These are phyloP conservation scores for Hirundo rustica DNA, from an alignment of 2,797 vertebrate species.

Conservation along the genomic window DNA sequence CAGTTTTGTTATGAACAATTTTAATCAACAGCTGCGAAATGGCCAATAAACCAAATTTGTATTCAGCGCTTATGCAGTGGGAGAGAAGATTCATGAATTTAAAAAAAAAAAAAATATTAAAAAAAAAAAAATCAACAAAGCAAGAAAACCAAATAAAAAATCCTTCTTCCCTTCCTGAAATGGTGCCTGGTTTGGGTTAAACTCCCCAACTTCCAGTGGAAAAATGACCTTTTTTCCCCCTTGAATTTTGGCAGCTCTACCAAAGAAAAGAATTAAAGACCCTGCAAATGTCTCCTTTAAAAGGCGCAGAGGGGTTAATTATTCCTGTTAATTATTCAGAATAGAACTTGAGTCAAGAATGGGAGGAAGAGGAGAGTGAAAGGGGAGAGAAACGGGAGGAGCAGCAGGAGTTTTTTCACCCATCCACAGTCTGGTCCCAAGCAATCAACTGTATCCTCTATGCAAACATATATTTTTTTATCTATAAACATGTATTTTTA, in stretches of 20 bases:
- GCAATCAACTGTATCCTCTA: not conserved
- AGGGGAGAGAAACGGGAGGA: not conserved
- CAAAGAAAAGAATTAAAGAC: not conserved
- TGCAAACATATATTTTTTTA: not conserved
- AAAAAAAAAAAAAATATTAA: not conserved
- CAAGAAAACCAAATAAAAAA: not conserved
- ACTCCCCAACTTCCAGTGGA: not conserved
- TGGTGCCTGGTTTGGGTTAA: not conserved
- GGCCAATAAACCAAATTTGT: slow-evolving; percentile 49
- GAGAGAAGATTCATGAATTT: not conserved
- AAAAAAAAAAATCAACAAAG: not conserved
- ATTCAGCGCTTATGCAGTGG: not conserved
- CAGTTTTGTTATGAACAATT: slow-evolving; percentile 47
- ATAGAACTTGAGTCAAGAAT: not conserved
- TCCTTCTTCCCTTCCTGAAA: not conserved
- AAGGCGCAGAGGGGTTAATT: not conserved
- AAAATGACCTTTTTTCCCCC: not conserved
- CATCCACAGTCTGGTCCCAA: not conserved
- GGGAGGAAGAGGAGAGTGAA: not conserved
- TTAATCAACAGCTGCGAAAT: slow-evolving; percentile 62
- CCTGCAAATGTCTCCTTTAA: not conserved
- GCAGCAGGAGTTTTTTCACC: not conserved
- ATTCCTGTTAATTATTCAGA: not conserved
- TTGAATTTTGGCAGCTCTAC: not conserved
- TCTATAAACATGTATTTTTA: not conserved